Base-by-base conservation (phyloP, 2,888 invertebrate genomes). In the Bombylius major region DNA sequence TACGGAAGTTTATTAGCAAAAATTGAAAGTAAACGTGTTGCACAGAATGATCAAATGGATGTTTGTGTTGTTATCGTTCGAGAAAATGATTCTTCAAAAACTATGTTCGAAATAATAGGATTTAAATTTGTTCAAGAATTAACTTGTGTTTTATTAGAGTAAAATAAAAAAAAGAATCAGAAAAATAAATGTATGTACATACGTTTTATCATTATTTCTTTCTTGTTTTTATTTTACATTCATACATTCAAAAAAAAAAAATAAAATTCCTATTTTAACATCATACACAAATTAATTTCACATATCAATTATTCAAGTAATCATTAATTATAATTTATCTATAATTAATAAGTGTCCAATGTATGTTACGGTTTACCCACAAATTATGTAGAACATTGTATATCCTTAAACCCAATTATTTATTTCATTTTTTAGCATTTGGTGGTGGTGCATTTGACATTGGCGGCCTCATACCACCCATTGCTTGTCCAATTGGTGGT, bases 401-500 rank as follows among this genome's bases (percentile, higher is more conserved):
- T n/a, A n/a, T n/a, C n/a, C n/a, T n/a, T n/a, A n/a, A n/a, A n/a
- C n/a, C 12, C 23, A 23, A 23, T 23, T 23, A 23, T 23, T 23
- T 23, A 23, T 23, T 23, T 23, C 23, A 36, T 36, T 36, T 36
- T 11, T 42, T 42, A 42, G 11, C 12, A 42, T 51, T 82, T 67
- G 82, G 81, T 60, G 83, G 83, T 44, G 83, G 84, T 58, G 85
- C 84, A 70, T 83, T 85, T 77, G 71, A 68, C 45, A 86, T 80
- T 63, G 84, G 86, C 34, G 86, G 86, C 65, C 87, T 76, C 75
- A 87, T 84, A 1, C 82, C 82, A 75, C 78, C 79, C 76, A 83
- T 79, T 4, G 83, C 83, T 4, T 82, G 83, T 4, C 87, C 86
- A 79, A 88, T 83, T 66, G 83, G 85, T 58, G 82, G 78, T 36